These are phyloP conservation scores for Nemoura dubitans DNA, from an alignment of 2,888 invertebrate species.

Conservation along the genomic window DNA sequence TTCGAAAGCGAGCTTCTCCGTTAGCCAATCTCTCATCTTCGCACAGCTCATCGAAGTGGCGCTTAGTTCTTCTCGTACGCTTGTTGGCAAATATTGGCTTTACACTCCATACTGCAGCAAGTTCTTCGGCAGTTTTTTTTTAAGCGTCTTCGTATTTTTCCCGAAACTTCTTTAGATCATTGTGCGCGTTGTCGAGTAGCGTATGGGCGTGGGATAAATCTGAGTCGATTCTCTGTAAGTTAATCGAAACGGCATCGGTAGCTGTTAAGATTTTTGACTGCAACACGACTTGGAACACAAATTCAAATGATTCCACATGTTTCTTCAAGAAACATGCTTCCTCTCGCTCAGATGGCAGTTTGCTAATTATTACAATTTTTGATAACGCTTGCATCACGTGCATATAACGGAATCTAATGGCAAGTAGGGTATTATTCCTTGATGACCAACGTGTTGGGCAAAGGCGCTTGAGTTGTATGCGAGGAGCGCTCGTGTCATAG, in stretches of 20 bases:
- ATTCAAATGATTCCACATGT: constrained; percentile 15
- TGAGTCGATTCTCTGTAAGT: constrained; percentile 20
- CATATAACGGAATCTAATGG: neutral
- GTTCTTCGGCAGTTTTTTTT: constrained; percentile 15
- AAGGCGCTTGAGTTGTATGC: constrained; percentile 7
- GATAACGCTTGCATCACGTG: constrained; percentile 7
- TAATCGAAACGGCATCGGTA: constrained; percentile 18
- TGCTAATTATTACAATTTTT: constrained; percentile 20
- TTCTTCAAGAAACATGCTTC: constrained; percentile 15
- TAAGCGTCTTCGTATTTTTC: neutral
- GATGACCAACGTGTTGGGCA: constrained; percentile 24
- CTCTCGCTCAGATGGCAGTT: neutral
- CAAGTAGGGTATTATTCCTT: neutral
- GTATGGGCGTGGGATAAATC: constrained; percentile 17
- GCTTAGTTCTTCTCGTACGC: neutral
- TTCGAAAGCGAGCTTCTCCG: too few species aligned
- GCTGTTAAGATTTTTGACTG: constrained; percentile 27
- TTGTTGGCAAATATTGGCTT: constrained; percentile 7
- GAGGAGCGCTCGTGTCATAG: neutral
- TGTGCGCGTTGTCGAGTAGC: neutral
- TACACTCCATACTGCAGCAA: too few species aligned
- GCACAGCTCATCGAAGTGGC: neutral
- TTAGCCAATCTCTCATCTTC: too few species aligned
- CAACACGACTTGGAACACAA: constrained; percentile 20
- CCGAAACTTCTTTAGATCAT: constrained; percentile 7